A percentile compares a stretch with the other conserved stretches of the same genome.
These are phyloP conservation scores for Synanthedon myopaeformis DNA, from an alignment of 2,888 invertebrate species.

Conservation along the genomic window DNA sequence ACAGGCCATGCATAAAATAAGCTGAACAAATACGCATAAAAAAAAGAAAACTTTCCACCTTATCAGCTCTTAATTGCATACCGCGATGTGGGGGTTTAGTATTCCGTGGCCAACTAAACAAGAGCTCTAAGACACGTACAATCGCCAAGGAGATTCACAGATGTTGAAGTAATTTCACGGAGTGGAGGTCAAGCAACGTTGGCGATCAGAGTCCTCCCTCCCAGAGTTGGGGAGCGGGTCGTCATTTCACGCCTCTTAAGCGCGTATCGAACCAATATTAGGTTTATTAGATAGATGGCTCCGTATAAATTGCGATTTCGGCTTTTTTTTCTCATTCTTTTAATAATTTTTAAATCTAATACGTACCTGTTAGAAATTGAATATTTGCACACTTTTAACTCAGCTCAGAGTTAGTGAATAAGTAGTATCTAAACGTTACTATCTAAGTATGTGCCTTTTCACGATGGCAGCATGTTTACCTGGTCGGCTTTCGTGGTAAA, in stretches of 20 bases:
- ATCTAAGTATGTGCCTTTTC: no score
- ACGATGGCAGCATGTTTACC: neutral
- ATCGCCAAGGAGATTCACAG: no score
- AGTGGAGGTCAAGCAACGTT: slow-evolving; percentile 28
- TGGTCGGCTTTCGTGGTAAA: neutral
- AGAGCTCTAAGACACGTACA: slow-evolving; percentile 10
- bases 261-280: slow-evolving; percentile 67
- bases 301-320: slow-evolving; percentile 50
- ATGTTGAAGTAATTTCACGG: no score
- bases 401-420: no score
- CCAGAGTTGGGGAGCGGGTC: slow-evolving; percentile 25
- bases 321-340: slow-evolving; percentile 40
- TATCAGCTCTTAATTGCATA: slow-evolving; percentile 39
- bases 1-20: neutral
- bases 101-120: slow-evolving; percentile 11
- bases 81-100: slow-evolving; percentile 15
- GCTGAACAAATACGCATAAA: slow-evolving; percentile 1
- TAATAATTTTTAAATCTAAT: slow-evolving; percentile 20
- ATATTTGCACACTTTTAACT: no score
- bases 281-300: slow-evolving; percentile 65
- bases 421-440: no score
- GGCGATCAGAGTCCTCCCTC: slow-evolving; percentile 24
- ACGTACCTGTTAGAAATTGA: no score
- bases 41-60: slow-evolving; percentile 26
- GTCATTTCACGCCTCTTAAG: slow-evolving; percentile 65